Percentiles rank a stretch among this genome's conserved stretches.
Evolutionary conservation across 2,113 vertebrate genomes (phyloP).

Genomic region (Caranx melampygus): DNA sequence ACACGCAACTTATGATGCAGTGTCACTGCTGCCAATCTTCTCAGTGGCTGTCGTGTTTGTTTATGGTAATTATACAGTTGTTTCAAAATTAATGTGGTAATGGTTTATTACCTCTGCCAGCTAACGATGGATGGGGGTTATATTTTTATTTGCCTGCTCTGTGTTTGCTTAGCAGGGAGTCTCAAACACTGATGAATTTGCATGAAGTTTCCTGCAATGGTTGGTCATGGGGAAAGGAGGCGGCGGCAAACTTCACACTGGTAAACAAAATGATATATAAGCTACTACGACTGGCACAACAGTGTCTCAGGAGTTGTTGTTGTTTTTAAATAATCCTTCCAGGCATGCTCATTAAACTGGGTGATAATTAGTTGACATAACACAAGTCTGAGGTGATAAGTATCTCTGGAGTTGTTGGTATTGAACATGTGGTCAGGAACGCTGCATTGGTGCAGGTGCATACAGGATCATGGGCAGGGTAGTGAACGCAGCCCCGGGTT

Average conservation of each 20-base stretch:
- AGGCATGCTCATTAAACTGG: no score
- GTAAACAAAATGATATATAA: neutral
- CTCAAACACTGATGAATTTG: slow-evolving; percentile 40
- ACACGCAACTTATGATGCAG: slow-evolving; percentile 16
- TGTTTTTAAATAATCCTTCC: no score
- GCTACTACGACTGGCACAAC: no score
- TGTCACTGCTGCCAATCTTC: slow-evolving; percentile 27
- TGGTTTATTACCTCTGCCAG: slow-evolving; percentile 52
- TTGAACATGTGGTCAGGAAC: neutral
- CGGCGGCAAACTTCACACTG: slow-evolving; percentile 6
- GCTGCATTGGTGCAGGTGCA: no score
- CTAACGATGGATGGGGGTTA: slow-evolving; percentile 16
- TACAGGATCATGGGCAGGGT: no score
- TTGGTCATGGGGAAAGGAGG: neutral
- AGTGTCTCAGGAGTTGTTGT: no score
- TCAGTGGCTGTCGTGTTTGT: slow-evolving; percentile 51
- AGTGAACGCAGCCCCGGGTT: no score
- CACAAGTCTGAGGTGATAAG: neutral
- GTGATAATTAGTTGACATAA: no score
- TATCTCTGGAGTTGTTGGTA: neutral
- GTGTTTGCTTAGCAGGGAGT: neutral
- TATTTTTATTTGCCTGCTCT: slow-evolving; percentile 39
- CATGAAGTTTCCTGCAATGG: slow-evolving; percentile 12
- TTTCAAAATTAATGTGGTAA: slow-evolving; percentile 50
- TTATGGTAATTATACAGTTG: slow-evolving; percentile 56